Base-by-base conservation (phyloP, 2,797 vertebrate species). In the Dryobates pubescens region DNA sequence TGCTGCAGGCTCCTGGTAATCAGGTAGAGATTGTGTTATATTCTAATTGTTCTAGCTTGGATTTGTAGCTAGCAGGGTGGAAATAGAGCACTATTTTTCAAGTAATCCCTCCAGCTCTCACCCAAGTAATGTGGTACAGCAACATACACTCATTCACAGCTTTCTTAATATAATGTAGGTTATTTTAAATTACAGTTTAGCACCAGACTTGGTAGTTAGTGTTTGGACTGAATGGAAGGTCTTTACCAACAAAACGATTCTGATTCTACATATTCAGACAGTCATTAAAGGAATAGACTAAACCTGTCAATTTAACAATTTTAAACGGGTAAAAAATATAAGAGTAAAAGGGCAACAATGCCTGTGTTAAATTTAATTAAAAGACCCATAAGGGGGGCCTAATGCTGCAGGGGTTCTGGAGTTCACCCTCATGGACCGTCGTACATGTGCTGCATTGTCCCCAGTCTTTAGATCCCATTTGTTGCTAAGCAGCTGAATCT, bases 401-500 rank as follows among this genome's bases (percentile, higher is more conserved):
- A 10, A 3, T 11, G 49, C 58, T 53, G 49, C 51, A n/a, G 30
- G 26, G 49, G 20, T 34, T 56, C 19, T 5, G 13, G 26, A 57
- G 45, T 82, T 87, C 41, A 61, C n/a, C 41, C 34, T 32, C 19
- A 36, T 17, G 38, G 43, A 19, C 79, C 32, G 0, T 43, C 11
- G 10, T 73, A 81, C 84, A 36, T 45, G 45, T 57, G 41, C 54
- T n/a, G n/a, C n/a, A n/a, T n/a, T n/a, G n/a, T n/a, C n/a, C n/a
- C n/a, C n/a, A n/a, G n/a, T n/a, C 36, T 89, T 82, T 53, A 81
- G 47, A 82, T 91, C 80, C 89, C 65, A 24, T 79, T 85, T 88
- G 29, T 56, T 56, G 27, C 54, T 30, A 30, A 56, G 54, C 27
- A 56, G 54, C 27, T 56, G 64, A 64, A 56, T 67, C 61, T 30